Base-by-base conservation (phyloP, 2,113 vertebrate species). In the Oreochromis aureus region DNA sequence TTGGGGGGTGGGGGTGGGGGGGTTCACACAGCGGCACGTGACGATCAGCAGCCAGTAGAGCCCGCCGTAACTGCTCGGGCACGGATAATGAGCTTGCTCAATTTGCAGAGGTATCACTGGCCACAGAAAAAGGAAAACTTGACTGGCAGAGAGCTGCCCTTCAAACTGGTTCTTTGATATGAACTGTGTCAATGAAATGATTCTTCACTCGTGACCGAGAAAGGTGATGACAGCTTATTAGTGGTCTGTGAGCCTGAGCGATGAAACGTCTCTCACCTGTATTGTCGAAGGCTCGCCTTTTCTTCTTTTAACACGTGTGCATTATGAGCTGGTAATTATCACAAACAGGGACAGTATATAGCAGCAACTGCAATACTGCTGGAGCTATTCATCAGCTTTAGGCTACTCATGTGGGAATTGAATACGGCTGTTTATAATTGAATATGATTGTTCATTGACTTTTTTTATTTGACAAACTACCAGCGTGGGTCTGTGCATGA, bases 81-180 rank as follows among this genome's bases (percentile, higher is more conserved):
- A 76, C 41, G 5, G 66, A 86, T 89, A 91, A 91, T 89, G 56
- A 82, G 73, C 53, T 55, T 58, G 41, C 76, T 87, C 10, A 30
- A 34, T 71, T 22, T 80, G 71, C 78, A 7, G 11, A 80, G 19
- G 12, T 59, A 46, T 30, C 7, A 44, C 79, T 2, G 2, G 53
- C 63, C 7, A 2, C 27, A 80, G 58, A 61, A 58, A 85, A 80
- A 27, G 39, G 30, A 34, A 16, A 41, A 34, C 39, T 3, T 39
- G 59, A 86, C 78, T 82, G 19, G 73, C 53, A 83, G 27, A 48
- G 80, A 84, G 6, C 11, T 16, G 53, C 41, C 18, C 53, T 46
- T 87, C n/a, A 32, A 53, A 58, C 10, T 41, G 15, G 19, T 11
- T 15, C 48, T 30, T 16, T 79, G 46, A 46, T 15, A 27, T 44